Percentiles rank a stretch among this genome's conserved stretches.
Conservation (phyloP, 1,140 invertebrate species). For the Pseudomyrmex dendroicus region DNA sequence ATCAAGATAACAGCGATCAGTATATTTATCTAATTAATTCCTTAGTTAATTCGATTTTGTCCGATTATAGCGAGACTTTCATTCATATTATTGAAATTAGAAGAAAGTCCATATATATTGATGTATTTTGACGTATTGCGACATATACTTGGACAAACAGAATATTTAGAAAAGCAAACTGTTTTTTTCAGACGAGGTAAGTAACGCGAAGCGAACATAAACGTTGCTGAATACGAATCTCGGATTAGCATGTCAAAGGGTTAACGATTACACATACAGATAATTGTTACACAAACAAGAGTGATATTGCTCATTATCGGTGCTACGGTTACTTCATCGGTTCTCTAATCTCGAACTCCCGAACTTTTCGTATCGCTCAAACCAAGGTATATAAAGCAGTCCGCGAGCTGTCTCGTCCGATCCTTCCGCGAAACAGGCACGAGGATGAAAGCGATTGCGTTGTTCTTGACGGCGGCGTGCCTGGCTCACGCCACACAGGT, state of each 20-base stretch:
- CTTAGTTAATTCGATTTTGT: too few species aligned
- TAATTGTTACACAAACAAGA: slow-evolving; percentile 53
- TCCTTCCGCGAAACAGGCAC: slow-evolving; percentile 2
- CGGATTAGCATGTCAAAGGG: slow-evolving; percentile 47
- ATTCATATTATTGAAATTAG: too few species aligned
- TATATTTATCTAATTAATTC: too few species aligned
- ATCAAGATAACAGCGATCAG: too few species aligned
- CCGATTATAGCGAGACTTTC: too few species aligned
- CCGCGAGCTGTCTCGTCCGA: not conserved
- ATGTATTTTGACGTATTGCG: not conserved
- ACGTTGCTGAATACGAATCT: not conserved
- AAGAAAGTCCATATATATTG: not conserved
- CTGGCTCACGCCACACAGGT: slow-evolving; percentile 69
- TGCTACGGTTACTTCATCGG: slow-evolving; percentile 6
- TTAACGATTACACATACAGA: slow-evolving; percentile 48
- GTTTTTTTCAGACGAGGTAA: not conserved
- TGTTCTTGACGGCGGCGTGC: slow-evolving; percentile 65
- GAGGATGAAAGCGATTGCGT: slow-evolving; percentile 61
- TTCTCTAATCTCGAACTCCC: not conserved
- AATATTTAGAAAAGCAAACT: not conserved
- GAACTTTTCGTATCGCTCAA: slow-evolving; percentile 14
- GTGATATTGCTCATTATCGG: not conserved
- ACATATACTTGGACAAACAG: not conserved
- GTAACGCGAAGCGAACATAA: not conserved
- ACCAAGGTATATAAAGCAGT: slow-evolving; percentile 58